phyloP scores from a whole-genome alignment of 1,140 invertebrate genomes.

The Pseudoatta argentina region DNA sequence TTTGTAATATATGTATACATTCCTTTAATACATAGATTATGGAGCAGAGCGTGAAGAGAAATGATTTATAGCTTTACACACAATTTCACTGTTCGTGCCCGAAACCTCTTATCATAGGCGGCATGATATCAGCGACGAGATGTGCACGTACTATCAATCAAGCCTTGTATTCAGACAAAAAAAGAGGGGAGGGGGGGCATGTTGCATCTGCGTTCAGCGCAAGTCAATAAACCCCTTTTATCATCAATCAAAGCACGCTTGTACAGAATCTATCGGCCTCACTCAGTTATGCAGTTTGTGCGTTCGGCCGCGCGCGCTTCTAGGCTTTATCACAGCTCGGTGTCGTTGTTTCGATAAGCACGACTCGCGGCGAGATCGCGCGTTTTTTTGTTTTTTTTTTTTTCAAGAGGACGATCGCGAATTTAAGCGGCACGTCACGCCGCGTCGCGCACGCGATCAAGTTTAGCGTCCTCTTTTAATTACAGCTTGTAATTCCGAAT shows the following conservation, averaged over 20 bases:
- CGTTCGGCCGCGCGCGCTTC: constrained; percentile 21
- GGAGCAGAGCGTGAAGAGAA: not conserved
- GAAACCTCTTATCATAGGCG: constrained; percentile 51
- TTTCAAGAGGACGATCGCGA: not conserved
- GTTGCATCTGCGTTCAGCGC: constrained; percentile 50
- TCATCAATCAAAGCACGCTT: constrained; percentile 59
- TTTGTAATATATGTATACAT: not conserved
- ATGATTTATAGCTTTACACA: constrained; percentile 16
- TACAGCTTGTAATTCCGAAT: constrained; percentile 32
- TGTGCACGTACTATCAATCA: constrained; percentile 53
- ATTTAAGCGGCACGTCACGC: not conserved
- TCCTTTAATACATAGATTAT: constrained; percentile 15
- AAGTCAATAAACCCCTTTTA: constrained; percentile 62
- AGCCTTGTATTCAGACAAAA: constrained; percentile 59
- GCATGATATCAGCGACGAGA: constrained; percentile 20
- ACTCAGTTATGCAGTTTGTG: constrained; percentile 49
- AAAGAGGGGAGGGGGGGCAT: not conserved
- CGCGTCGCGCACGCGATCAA: not conserved
- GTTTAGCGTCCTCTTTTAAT: constrained; percentile 47
- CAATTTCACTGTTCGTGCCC: constrained; percentile 30
- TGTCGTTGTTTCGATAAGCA: constrained; percentile 29
- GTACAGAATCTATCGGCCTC: constrained; percentile 44
- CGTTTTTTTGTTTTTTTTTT: constrained; percentile 5
- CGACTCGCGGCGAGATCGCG: not conserved
- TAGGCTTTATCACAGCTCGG: constrained; percentile 18